phyloP scores from a whole-genome alignment of 2,888 invertebrate species.

The Nysson spinosus region DNA sequence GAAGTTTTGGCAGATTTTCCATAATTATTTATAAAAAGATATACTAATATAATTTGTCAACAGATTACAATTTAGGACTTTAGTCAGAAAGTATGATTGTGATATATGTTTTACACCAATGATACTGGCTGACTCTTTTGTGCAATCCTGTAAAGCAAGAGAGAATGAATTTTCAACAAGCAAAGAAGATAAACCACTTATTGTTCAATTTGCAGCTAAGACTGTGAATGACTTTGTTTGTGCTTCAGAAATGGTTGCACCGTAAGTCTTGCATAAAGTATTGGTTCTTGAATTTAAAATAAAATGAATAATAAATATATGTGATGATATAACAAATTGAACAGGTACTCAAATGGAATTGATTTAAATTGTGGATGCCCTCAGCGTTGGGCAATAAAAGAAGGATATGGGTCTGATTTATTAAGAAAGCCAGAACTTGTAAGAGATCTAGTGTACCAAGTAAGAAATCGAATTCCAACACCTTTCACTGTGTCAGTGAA shows the following conservation, averaged over 20 bases:
- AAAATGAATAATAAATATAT: too few relatives aligned
- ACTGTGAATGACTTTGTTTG: slow-evolving; percentile 88
- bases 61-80: slow-evolving; percentile 86
- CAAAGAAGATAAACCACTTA: slow-evolving; percentile 86
- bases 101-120: slow-evolving; percentile 97
- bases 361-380: slow-evolving; percentile 99
- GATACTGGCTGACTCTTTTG: slow-evolving; percentile 97
- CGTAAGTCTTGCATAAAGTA: slow-evolving; percentile 78
- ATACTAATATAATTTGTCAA: slow-evolving; percentile 50
- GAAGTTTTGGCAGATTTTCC: too few relatives aligned
- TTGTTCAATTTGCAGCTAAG: slow-evolving; percentile 97
- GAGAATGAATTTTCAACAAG: slow-evolving; percentile 89
- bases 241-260: slow-evolving; percentile 90
- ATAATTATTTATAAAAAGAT: neutral
- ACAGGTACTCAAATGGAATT: slow-evolving; percentile 90
- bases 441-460: slow-evolving; percentile 87
- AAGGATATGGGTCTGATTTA: slow-evolving; percentile 92
- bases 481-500: slow-evolving; percentile 95
- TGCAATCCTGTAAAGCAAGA: slow-evolving; percentile 91
- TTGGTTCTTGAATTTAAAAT: neutral
- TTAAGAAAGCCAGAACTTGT: slow-evolving; percentile 90
- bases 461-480: slow-evolving; percentile 84
- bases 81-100: slow-evolving; percentile 89
- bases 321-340: slow-evolving; percentile 6
- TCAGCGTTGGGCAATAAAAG: slow-evolving; percentile 95